phyloP scores from a whole-genome alignment of 2,113 vertebrate genomes.

The Oreochromis niloticus region DNA sequence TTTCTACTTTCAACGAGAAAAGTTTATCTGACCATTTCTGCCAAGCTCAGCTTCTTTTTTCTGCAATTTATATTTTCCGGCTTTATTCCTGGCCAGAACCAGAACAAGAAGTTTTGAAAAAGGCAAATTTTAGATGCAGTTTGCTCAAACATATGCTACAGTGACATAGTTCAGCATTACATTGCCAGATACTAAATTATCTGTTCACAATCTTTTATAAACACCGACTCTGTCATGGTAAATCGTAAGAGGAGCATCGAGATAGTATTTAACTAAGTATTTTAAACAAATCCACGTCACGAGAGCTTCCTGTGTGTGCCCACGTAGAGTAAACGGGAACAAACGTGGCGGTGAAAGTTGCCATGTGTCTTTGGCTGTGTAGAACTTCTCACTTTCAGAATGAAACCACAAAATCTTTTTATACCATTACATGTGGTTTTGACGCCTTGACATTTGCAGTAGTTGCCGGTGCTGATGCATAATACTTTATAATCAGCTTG shows the following conservation, averaged over 20 bases:
- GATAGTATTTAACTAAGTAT: background rate
- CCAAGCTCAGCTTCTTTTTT: background rate
- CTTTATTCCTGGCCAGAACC: background rate
- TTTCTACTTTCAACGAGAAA: background rate
- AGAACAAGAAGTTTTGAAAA: background rate
- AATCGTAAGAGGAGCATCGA: background rate
- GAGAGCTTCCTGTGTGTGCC: background rate
- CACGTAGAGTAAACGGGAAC: background rate
- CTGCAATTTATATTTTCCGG: background rate
- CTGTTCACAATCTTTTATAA: background rate
- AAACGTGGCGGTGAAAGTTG: background rate
- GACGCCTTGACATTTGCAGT: background rate
- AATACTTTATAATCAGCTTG: background rate
- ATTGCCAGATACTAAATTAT: background rate
- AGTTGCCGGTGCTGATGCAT: background rate
- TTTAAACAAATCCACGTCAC: background rate
- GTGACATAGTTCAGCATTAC: background rate
- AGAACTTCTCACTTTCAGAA: background rate
- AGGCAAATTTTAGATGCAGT: background rate
- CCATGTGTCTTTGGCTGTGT: background rate
- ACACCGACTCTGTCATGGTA: background rate
- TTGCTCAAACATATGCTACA: background rate
- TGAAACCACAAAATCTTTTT: background rate
- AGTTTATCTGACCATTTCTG: background rate
- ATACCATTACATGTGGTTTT: background rate